Base-by-base conservation (phyloP, 2,113 vertebrate genomes). In the Anas platyrhynchos region DNA sequence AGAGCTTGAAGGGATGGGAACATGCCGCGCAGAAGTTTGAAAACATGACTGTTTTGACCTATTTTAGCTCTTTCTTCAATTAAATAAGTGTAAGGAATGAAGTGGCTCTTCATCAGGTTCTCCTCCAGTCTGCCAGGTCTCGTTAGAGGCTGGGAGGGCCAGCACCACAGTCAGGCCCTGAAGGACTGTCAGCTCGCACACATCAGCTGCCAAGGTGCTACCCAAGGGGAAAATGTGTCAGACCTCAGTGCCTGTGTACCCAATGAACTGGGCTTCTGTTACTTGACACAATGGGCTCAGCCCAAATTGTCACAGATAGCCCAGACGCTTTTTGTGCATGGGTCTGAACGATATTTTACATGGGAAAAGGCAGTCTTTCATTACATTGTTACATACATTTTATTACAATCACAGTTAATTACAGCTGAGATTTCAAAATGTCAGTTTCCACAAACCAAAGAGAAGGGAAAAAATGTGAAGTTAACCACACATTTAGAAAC, bases 211-310 rank as follows among this genome's bases (percentile, higher is more conserved):
- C 13, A 73, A 21, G 16, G 21, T 63, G 29, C 26, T 48, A 58
- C 29, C 18, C 34, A 61, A 44, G 26, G 31, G 63, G 38, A 81
- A n/a, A 63, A 68, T 20, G 13, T 32, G 34, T 8, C 41, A 34
- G 41, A 63, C 34, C 25, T 43, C 44, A 50, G 13, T 2, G 32
- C 55, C 20, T 2, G 5, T 0, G 0, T 11, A 18, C 58, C 16
- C 54, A 29, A 7, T 15, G n/a, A 75, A 52, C 16, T 23, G 12
- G 52, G 71, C 44, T 75, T 55, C 38, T 46, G 10, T 12, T 41
- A n/a, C 27, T 72, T 44, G 8, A 62, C 10, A 32, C 20, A n/a
- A 23, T 17, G 36, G 26, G 16, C 52, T 66, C 58, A 72, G 31
- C 14, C 75, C 26, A 17, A 50, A 79, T 55, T 26, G 41, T 65